Base-by-base conservation (phyloP, 1,140 invertebrate species). In the Medauroidea extradentata region DNA sequence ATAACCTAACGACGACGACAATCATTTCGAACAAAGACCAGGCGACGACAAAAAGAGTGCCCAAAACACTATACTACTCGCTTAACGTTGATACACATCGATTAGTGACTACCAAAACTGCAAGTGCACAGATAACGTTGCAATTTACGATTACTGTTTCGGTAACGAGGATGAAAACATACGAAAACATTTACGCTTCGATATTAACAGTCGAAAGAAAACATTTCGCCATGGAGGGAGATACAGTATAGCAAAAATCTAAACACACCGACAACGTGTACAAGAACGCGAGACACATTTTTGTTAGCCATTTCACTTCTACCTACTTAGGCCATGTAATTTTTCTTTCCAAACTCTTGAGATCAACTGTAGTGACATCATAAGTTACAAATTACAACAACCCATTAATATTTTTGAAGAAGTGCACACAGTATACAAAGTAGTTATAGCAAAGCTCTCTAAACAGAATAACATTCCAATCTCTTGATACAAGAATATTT, bases 131-230 rank as follows among this genome's bases (percentile, higher is more conserved):
- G 11, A 7, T 34, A 50, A 57, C 56, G 48, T 19, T 57, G 56
- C 56, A 50, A 16, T 49, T 50, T 38, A 50, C 48, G 46, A 57
- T 25, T 57, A 59, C 24, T 46, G 24, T 54, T 59, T 53, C 49
- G 57, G 29, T 42, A n/a, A 56, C 52, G 57, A 38, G 51, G 53
- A 53, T 38, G 41, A 59, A 59, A 25, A 25, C 23, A 49, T 59
- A 41, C 49, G 57, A 44, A 42, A 59, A 52, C 48, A 53, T 53
- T 59, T 59, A 59, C 51, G 57, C 57, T 59, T 59, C 57, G 51
- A 59, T 46, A 41, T 53, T 43, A 51, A 46, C 41, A 23, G 29
- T 53, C 48, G 18, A 53, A 59, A 55, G 44, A 34, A 34, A 34
- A 34, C 29, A 34, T 34, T 34, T 34, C 29, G 29, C 29, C 11